Conservation (phyloP, 1,140 invertebrate species). For the Acromyrmex echinatior region DNA sequence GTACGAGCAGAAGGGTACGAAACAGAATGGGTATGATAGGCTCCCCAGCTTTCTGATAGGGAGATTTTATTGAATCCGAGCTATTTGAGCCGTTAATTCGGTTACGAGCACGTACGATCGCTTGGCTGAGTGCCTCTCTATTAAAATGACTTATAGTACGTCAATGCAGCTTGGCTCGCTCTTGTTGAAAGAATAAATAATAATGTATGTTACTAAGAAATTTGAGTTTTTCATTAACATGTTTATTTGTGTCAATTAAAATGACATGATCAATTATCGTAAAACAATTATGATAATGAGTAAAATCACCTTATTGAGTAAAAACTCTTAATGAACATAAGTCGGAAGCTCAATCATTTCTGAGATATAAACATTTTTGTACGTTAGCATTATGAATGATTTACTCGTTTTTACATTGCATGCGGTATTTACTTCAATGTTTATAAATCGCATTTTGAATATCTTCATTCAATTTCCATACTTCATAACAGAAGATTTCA, state of each 20-base stretch:
- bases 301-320: no score
- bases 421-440: no score
- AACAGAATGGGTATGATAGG: background rate
- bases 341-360: no score
- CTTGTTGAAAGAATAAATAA: background rate
- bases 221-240: background rate
- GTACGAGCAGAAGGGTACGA: background rate
- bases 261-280: background rate
- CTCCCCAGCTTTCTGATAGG: slow-evolving; percentile 13
- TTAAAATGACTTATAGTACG: slow-evolving; percentile 26
- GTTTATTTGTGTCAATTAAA: background rate
- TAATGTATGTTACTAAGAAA: background rate
- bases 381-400: no score
- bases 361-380: no score
- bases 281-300: no score
- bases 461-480: no score
- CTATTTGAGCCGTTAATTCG: slow-evolving; percentile 53
- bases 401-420: no score
- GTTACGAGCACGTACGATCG: slow-evolving; percentile 32
- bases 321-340: no score
- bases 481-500: no score
- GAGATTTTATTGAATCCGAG: slow-evolving; percentile 57
- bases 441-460: no score
- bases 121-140: slow-evolving; percentile 9
- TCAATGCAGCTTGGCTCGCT: background rate